These are phyloP conservation scores for Eptesicus fuscus DNA, from an alignment of 2,113 vertebrate genomes.

Conservation along the genomic window DNA sequence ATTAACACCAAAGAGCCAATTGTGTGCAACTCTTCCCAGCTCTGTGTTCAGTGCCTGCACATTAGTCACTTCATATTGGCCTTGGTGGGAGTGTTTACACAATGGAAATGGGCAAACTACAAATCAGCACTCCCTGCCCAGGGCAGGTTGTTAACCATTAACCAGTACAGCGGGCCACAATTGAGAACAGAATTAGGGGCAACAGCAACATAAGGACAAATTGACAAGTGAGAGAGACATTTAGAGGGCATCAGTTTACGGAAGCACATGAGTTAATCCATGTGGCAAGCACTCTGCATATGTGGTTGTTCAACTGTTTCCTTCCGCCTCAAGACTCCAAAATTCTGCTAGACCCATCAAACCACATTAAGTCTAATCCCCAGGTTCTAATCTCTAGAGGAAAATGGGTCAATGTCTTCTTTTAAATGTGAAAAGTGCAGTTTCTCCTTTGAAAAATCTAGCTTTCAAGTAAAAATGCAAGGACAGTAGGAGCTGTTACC, in stretches of 20 bases:
- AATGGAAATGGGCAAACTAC: not conserved
- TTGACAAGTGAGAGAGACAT: not conserved
- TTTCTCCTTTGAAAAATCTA: slow-evolving; percentile 29
- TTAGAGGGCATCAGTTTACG: not conserved
- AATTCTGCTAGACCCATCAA: not conserved
- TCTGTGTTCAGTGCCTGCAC: not conserved
- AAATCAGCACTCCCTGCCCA: not conserved
- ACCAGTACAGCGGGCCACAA: not conserved
- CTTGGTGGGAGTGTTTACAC: not conserved
- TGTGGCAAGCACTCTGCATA: not conserved
- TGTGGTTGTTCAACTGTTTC: not conserved
- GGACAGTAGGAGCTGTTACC: not conserved
- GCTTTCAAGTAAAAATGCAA: slow-evolving; percentile 28
- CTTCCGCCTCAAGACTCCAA: not conserved
- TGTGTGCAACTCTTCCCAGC: not conserved
- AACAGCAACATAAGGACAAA: not conserved
- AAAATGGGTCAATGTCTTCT: not conserved
- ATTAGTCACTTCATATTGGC: not conserved
- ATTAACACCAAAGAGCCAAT: not conserved
- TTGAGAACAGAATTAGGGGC: not conserved
- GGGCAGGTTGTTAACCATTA: not conserved
- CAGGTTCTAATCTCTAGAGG: not conserved
- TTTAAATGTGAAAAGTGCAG: not conserved
- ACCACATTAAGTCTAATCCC: not conserved
- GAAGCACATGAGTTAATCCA: not conserved